phyloP scores from a whole-genome alignment of 2,888 invertebrate species.

The Apotomis betuletana region DNA sequence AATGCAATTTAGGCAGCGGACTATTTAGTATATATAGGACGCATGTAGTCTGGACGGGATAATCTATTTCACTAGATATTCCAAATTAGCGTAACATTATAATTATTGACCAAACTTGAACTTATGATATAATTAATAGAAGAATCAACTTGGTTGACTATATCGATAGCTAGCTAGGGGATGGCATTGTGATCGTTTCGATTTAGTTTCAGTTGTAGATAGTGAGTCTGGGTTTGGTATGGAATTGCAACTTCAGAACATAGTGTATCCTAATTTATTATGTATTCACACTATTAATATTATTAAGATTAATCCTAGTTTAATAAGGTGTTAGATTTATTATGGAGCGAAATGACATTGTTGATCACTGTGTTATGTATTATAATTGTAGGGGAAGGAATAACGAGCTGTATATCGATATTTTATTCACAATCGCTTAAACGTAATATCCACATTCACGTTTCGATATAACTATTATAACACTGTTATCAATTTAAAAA shows the following conservation, averaged over 20 bases:
- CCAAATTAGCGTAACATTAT: slow-evolving; percentile 32
- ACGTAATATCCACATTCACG: slow-evolving; percentile 31
- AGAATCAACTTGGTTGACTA: slow-evolving; percentile 41
- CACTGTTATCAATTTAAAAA: slow-evolving; percentile 31
- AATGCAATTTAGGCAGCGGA: no score
- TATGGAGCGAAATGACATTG: slow-evolving; percentile 31
- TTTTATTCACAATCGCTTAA: slow-evolving; percentile 37
- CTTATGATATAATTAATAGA: slow-evolving; percentile 64
- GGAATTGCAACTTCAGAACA: slow-evolving; percentile 25
- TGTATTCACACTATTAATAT: slow-evolving; percentile 22
- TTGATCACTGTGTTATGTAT: slow-evolving; percentile 39
- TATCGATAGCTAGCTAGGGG: slow-evolving; percentile 46
- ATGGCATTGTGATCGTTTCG: slow-evolving; percentile 38
- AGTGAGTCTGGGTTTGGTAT: slow-evolving; percentile 15
- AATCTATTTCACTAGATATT: neutral
- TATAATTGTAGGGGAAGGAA: slow-evolving; percentile 18
- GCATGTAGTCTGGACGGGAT: neutral
- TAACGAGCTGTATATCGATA: slow-evolving; percentile 33
- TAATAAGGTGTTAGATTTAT: slow-evolving; percentile 33
- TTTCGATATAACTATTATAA: slow-evolving; percentile 29
- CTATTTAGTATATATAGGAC: neutral
- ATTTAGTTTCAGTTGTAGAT: slow-evolving; percentile 24
- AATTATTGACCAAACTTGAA: slow-evolving; percentile 66
- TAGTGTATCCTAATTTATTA: slow-evolving; percentile 25
- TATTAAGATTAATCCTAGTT: slow-evolving; percentile 38